Conservation (phyloP, 2,797 vertebrate species). For the Vespertilio murinus region DNA sequence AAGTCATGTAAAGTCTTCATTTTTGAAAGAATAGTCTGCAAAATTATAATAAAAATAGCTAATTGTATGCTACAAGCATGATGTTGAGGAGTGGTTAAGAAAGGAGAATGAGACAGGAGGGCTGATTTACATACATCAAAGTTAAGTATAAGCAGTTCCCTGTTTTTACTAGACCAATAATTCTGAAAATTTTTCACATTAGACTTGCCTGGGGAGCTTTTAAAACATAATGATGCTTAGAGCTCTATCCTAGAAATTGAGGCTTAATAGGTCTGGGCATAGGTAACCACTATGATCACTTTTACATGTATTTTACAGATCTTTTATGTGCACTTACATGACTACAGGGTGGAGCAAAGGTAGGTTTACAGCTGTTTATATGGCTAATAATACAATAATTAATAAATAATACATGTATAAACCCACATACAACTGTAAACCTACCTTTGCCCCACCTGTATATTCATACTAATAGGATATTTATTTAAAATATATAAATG, state of each 20-base stretch:
- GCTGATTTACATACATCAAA: neutral
- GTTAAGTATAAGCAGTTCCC: neutral
- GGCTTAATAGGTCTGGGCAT: neutral
- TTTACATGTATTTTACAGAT: neutral
- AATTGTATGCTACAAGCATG: neutral
- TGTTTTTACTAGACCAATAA: neutral
- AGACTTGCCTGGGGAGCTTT: neutral
- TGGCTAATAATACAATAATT: neutral
- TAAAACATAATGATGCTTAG: neutral
- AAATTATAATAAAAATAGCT: neutral
- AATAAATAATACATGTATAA: neutral
- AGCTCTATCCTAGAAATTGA: neutral
- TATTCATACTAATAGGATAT: neutral
- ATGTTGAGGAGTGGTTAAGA: neutral
- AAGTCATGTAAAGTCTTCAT: conserved; percentile 47
- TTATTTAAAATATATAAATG: conserved; percentile 18
- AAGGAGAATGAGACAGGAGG: conserved; percentile 5
- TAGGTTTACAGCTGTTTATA: neutral
- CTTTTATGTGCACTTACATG: neutral
- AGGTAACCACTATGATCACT: neutral
- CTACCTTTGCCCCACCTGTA: neutral
- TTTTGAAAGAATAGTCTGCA: conserved; percentile 49
- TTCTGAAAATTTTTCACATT: conserved; percentile 17
- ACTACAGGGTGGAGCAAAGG: neutral
- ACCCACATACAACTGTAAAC: neutral